Evolutionary conservation across 1,140 invertebrate species (phyloP), one percentile per base, ranked within the genome.

Genomic region (Caenorhabditis latens): DNA sequence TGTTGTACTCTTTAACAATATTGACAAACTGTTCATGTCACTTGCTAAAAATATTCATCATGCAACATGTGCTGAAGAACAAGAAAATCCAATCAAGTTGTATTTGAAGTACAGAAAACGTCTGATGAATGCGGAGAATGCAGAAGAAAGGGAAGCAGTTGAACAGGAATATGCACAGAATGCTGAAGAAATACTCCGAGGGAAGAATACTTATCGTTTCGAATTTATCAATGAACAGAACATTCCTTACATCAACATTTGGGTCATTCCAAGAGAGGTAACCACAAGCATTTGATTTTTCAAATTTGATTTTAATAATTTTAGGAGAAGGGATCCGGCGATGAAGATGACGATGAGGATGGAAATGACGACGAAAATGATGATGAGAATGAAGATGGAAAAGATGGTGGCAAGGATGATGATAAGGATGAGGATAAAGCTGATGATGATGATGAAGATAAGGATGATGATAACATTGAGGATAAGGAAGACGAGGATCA

Each of bases 11-110:
- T 79, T 79, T n/a, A 79, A 79, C 24, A 46, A 24, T 14, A 79
- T 79, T 50, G 71, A 79, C 14, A 79, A 79, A 79, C 46, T 79
- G n/a, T 79, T 79, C 7, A 11, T 19, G 2, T 50, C 71, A 32
- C 40, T 79, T n/a, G 46, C 71, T 19, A 79, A 79, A n/a, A 79
- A 79, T 50, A 43, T 50, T 50, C 46, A 79, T 79, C 71, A 50
- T 24, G 71, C 71, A 4, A 24, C 46, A 11, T 79, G 71, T 79
- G 46, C 71, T 0, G 71, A 79, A 8, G 71, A 79, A 53, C 46
- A n/a, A 24, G 71, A 79, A 9, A 79, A 79, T 14, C 46, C 71
- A 6, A 53, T 79, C 19, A 79, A 79, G n/a, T n/a, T 79, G 19
- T 79, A 79, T 24, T 24, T 79, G 43, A 24, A 79, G 11, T 79